Conservation (phyloP, 2,888 invertebrate species). For the Parasteatoda lunata region DNA sequence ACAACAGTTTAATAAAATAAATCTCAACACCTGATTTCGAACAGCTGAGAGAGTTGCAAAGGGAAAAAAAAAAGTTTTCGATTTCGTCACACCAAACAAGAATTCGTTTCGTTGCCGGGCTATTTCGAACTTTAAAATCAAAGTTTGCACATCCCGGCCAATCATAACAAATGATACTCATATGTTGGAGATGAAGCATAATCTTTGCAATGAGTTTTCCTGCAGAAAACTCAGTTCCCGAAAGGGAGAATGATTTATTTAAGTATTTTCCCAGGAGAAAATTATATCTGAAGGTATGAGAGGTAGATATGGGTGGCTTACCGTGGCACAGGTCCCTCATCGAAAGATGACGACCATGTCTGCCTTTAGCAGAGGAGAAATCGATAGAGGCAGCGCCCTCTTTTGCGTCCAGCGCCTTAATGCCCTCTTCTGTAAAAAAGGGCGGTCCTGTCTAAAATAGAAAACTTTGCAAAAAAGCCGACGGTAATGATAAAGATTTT, state of each 20-base stretch:
- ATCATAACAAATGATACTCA: not conserved
- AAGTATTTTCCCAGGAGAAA: not conserved
- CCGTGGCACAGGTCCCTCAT: conserved; percentile 54
- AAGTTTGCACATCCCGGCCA: not conserved
- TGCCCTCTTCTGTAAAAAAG: not conserved
- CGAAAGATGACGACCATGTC: conserved; percentile 62
- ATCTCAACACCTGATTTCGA: not conserved
- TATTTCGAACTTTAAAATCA: not conserved
- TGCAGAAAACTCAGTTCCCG: not conserved
- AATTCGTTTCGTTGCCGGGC: not conserved
- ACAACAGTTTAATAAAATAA: too few species aligned
- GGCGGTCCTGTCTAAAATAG: not conserved
- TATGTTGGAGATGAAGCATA: not conserved
- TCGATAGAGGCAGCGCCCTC: conserved; percentile 67
- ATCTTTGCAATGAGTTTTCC: not conserved
- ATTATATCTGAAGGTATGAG: not conserved
- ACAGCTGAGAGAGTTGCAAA: not conserved
- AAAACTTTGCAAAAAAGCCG: not conserved
- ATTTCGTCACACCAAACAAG: not conserved
- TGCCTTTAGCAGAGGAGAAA: conserved; percentile 41
- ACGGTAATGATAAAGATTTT: not conserved
- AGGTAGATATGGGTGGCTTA: conserved; percentile 25
- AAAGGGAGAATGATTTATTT: not conserved
- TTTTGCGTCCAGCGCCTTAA: conserved; percentile 26
- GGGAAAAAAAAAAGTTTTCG: not conserved